Percentiles rank a stretch among this genome's conserved stretches.
Conservation (phyloP, 2,888 invertebrate genomes). For the Bruchidius siliquastri region DNA sequence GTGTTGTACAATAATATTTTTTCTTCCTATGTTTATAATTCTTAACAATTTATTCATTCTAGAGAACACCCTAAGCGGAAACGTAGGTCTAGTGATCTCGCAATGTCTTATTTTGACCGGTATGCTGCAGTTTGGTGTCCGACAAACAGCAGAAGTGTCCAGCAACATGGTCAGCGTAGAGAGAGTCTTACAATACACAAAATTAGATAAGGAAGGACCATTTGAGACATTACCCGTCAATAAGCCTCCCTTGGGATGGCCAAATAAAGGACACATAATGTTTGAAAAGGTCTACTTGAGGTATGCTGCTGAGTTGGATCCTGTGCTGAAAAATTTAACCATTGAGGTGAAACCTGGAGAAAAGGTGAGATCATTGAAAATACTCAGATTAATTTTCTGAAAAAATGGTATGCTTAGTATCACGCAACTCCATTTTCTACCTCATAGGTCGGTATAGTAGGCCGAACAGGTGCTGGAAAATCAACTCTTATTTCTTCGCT, state of each 20-base stretch:
- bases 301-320: constrained; percentile 58
- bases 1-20: no score
- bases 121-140: constrained; percentile 75
- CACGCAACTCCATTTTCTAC: neutral
- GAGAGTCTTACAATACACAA: constrained; percentile 71
- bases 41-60: constrained; percentile 15
- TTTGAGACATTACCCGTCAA: constrained; percentile 49
- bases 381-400: neutral
- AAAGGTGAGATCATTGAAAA: constrained; percentile 51
- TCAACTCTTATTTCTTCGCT: constrained; percentile 76
- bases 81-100: constrained; percentile 68
- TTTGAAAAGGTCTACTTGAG: constrained; percentile 60
- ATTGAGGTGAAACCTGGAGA: constrained; percentile 59
- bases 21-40: no score
- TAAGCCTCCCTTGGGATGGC: constrained; percentile 58
- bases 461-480: constrained; percentile 54
- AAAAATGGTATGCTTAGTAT: neutral
- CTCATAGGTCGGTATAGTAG: constrained; percentile 40
- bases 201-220: constrained; percentile 65
- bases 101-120: constrained; percentile 71
- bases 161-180: constrained; percentile 76
- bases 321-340: constrained; percentile 66
- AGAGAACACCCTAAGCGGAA: constrained; percentile 59
- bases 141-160: constrained; percentile 71
- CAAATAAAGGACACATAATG: constrained; percentile 54